A percentile compares a stretch with the other conserved stretches of the same genome.
Conservation (phyloP, 1,140 invertebrate species). For the Neelides sp. region DNA sequence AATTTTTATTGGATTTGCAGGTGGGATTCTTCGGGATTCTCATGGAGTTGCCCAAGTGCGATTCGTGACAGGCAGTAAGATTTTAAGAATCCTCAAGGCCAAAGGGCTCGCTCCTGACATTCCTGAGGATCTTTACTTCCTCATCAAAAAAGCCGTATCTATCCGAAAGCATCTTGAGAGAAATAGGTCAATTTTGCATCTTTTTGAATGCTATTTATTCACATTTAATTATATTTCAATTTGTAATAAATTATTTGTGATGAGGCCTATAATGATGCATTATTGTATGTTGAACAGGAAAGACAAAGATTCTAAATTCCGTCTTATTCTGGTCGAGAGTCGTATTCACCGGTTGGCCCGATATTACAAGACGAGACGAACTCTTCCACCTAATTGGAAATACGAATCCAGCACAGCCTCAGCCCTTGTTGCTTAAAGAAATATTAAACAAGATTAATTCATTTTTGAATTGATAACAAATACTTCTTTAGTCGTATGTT, state of each 20-base stretch:
- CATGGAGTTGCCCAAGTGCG: conserved; percentile 96
- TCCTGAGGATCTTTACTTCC: conserved; percentile 94
- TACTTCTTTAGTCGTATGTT: no score
- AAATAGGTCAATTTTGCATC: conserved; percentile 67
- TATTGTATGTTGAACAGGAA: conserved; percentile 49
- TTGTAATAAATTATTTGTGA: no score
- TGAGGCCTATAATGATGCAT: no score
- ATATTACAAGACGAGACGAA: conserved; percentile 95
- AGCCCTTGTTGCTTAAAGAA: conserved; percentile 88
- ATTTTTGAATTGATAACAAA: no score
- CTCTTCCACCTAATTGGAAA: conserved; percentile 95
- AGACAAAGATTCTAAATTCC: conserved; percentile 96
- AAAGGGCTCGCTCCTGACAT: conserved; percentile 90
- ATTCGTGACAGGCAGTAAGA: conserved; percentile 97
- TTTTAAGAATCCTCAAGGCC: conserved; percentile 91
- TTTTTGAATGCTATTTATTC: no score
- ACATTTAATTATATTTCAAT: no score
- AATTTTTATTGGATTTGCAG: conserved; percentile 42
- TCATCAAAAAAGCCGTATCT: conserved; percentile 98
- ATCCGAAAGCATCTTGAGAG: conserved; percentile 98
- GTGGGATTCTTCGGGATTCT: conserved; percentile 97
- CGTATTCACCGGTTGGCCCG: conserved; percentile 93
- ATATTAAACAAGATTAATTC: no score
- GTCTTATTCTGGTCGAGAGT: conserved; percentile 96
- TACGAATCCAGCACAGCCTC: conserved; percentile 96